Evolutionary conservation across 2,797 vertebrate species (phyloP).

Genomic region (Pelodytes ibericus): DNA sequence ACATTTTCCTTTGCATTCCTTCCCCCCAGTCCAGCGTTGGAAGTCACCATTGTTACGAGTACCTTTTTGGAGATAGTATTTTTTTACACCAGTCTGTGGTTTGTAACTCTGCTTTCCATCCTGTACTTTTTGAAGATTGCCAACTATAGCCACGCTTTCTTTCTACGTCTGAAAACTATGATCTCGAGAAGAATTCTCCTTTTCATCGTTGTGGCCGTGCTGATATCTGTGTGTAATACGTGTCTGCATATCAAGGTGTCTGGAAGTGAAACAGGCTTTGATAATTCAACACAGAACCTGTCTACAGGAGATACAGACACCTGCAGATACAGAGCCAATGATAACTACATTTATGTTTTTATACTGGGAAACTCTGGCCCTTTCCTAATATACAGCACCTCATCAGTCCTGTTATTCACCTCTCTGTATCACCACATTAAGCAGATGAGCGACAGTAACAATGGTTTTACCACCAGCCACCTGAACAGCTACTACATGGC

Average conservation of each 20-base stretch:
- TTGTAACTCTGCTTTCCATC: neutral
- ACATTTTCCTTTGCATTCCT: no score
- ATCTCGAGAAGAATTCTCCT: neutral
- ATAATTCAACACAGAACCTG: neutral
- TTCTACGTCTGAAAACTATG: neutral
- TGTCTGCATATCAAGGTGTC: no score
- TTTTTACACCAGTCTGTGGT: neutral
- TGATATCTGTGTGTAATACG: neutral
- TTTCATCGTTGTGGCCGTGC: neutral
- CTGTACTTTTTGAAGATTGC: neutral
- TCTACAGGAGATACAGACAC: no score
- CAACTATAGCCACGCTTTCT: neutral
- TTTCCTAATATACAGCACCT: neutral
- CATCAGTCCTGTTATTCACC: neutral
- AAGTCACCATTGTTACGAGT: no score
- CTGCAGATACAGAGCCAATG: no score
- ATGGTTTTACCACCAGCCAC: neutral
- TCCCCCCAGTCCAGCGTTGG: no score
- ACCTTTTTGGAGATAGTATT: neutral
- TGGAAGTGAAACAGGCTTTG: rapidly evolving
- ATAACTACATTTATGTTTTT: neutral
- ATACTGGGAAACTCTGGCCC: neutral
- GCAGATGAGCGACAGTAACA: no score
- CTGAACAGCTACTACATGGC: neutral
- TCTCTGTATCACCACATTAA: neutral